These are phyloP conservation scores for Andrena bucephala DNA, from an alignment of 2,888 invertebrate species.

Conservation along the genomic window DNA sequence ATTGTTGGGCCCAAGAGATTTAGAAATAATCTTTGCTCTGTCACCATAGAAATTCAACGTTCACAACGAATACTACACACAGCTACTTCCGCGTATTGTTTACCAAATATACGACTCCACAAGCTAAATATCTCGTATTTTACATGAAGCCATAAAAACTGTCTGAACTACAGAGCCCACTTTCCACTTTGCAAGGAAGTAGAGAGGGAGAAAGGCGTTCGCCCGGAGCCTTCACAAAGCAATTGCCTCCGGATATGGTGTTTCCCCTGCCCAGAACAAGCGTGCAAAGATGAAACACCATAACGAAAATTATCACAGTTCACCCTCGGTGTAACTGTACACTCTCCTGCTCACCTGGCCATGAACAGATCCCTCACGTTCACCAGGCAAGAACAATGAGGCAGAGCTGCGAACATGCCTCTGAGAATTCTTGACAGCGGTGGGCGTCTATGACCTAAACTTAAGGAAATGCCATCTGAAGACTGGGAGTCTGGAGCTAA, in stretches of 20 bases:
- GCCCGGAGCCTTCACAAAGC: conserved; percentile 71
- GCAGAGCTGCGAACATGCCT: not conserved
- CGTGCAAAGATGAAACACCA: conserved; percentile 51
- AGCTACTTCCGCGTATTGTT: not conserved
- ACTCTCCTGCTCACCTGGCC: not conserved
- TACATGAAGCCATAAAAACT: conserved; percentile 36
- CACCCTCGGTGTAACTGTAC: not conserved
- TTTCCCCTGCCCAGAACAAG: conserved; percentile 56
- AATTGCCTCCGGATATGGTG: conserved; percentile 69
- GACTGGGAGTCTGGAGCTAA: not conserved
- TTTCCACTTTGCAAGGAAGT: conserved; percentile 17
- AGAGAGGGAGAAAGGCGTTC: conserved; percentile 23
- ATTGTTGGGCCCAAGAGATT: conserved; percentile 79
- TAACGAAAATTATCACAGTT: conserved; percentile 56
- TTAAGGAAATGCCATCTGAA: not conserved
- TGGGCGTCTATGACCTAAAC: not conserved
- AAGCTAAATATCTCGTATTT: conserved; percentile 46
- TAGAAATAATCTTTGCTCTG: conserved; percentile 72
- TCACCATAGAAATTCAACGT: not conserved
- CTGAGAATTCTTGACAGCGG: not conserved
- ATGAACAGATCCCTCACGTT: not conserved
- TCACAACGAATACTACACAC: not conserved
- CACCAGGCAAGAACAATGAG: not conserved
- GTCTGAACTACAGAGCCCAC: conserved; percentile 24
- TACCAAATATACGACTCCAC: conserved; percentile 35